Conservation (phyloP, 2,113 vertebrate species). For the Aythya baeri region DNA sequence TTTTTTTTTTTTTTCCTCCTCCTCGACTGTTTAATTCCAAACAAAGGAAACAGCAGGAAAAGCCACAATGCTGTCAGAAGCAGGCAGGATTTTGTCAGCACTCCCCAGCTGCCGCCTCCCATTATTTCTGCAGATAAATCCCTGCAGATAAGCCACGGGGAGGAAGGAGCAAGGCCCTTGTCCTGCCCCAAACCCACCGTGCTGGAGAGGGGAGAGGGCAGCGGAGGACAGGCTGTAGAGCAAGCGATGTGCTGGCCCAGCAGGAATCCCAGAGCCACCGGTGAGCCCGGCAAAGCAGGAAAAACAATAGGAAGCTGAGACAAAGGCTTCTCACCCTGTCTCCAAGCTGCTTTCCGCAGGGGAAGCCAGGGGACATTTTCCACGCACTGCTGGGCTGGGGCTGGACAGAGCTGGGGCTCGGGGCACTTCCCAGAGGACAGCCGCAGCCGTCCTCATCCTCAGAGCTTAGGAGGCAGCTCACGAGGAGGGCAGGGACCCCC, state of each 20-base stretch:
- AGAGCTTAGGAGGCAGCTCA: not conserved
- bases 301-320: constrained; percentile 54
- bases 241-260: not conserved
- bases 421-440: not conserved
- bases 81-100: not conserved
- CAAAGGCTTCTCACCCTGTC: constrained; percentile 52
- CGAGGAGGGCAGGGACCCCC: not conserved
- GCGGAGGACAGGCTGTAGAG: not conserved
- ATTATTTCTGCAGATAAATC: not conserved
- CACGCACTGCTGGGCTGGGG: not conserved
- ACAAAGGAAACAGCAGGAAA: constrained; percentile 4
- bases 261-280: not conserved
- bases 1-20: not conserved
- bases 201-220: not conserved
- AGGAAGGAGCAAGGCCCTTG: not conserved
- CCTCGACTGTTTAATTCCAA: not conserved
- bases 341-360: not conserved
- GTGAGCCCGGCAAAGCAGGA: constrained; percentile 3
- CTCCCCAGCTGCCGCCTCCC: not conserved
- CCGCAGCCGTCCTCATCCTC: not conserved
- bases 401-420: not conserved
- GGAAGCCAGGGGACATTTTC: not conserved
- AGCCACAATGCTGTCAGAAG: not conserved
- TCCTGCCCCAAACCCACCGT: not conserved
- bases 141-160: not conserved